Evolutionary conservation across 1,140 invertebrate species (phyloP), one percentile per base, ranked within the genome.

Genomic region (Ditylenchus dipsaci): DNA sequence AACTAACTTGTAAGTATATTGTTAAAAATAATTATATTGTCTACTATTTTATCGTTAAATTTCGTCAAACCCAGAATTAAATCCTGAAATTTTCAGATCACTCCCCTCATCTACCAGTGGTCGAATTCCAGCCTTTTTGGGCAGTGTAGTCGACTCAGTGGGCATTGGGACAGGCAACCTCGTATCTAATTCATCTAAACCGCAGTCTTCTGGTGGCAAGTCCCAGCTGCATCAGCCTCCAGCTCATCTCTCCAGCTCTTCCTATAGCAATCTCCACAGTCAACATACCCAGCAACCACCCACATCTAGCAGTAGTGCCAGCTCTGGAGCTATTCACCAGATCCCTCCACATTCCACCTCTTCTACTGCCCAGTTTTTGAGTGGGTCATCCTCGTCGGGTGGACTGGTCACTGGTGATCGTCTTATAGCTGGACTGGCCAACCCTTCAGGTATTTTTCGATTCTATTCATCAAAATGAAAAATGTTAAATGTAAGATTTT

Each of bases 131-230:
- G 43, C 38, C 66, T 29, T 30, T 26, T 23, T 43, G 68, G 3
- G 65, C 66, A 67, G 65, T 5, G 27, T 42, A 49, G 17, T 70
- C 30, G 29, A 57, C 59, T 45, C 67, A 60, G 60, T 70, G 67
- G 67, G n/a, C 15, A 53, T 3, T 53, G 3, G 49, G n/a, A 15
- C 49, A 53, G 49, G 3, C 49, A 21, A 19, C 15, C 49, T 53
- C 49, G 3, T 53, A 17, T 53, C 23, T 8, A 21, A 8, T 8
- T 19, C 49, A 1, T 26, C 49, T 15, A 26, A 53, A 19, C 49
- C n/a, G 3, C n/a, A 53, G 23, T 53, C 49, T 26, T 21, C n/a
- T 15, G 15, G 23, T 21, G 49, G 23, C 3, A 53, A 53, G 8
- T 26, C 49, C 3, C n/a, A 53, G 49, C 15, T 26, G 23, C 49